These are phyloP conservation scores for Malaclemys terrapin DNA, from an alignment of 2,113 vertebrate genomes.

Conservation along the genomic window DNA sequence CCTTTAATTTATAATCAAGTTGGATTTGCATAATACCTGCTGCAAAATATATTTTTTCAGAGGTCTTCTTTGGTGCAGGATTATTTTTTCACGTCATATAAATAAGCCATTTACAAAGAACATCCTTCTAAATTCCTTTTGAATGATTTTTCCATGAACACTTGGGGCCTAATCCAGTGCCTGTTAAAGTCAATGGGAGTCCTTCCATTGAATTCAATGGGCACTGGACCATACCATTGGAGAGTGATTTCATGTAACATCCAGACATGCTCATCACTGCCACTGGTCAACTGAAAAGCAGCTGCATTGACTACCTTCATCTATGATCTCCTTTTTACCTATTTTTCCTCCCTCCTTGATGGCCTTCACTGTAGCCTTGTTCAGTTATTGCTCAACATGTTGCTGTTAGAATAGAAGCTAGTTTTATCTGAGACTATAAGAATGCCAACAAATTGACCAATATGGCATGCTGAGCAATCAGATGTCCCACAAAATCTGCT, in stretches of 20 bases:
- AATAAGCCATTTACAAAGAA: background rate
- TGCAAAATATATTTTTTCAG: conserved; percentile 2
- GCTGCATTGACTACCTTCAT: accelerated
- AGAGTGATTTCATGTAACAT: background rate
- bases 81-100: background rate
- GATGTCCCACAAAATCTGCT: accelerated
- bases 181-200: background rate
- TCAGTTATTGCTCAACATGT: accelerated
- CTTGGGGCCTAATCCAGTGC: background rate
- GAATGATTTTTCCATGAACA: background rate
- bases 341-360: background rate
- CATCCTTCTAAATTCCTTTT: background rate
- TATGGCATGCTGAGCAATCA: accelerated
- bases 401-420: background rate
- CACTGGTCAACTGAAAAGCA: background rate
- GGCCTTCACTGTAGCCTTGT: background rate
- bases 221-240: background rate
- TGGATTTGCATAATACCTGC: conserved; percentile 58
- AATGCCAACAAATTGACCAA: accelerated
- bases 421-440: accelerated
- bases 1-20: conserved; percentile 66
- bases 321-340: accelerated
- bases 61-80: background rate
- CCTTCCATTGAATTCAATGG: background rate
- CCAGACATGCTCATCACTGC: background rate